Evolutionary conservation across 2,113 vertebrate genomes (phyloP), one percentile per base, ranked within the genome.

Genomic region (Siniperca knerii): DNA sequence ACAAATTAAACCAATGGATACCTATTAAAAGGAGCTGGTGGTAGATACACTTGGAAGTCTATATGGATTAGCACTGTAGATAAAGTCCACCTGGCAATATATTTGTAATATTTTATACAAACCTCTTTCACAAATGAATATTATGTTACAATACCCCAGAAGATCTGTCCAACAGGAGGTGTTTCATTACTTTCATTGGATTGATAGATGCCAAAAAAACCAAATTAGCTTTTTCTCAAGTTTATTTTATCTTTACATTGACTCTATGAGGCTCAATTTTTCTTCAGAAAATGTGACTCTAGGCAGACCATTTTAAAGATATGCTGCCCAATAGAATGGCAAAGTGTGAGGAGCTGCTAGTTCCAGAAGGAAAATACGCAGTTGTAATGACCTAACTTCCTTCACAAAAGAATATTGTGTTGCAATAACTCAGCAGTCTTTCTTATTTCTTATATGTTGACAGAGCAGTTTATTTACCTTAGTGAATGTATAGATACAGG

Each of bases 371-470:
- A 25, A 73, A 12, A 12, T 6, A 46, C 1, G 0, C 33, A 54
- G 33, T 8, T 72, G 4, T 6, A 8, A 11, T 58, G 61, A 8
- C 11, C 29, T 29, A 23, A 46, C 4, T 4, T 40, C 80, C 23
- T 48, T 75, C 64, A 75, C 71, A 68, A 75, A 60, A 68, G 61
- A 68, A 60, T 66, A n/a, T 62, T 35, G 33, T 62, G 60, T 37
- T 37, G 33, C 61, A 57, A 11, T 25, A 72, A 11, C 60, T 67
- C 33, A 68, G 11, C 23, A 35, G 11, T 25, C 65, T 25, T 16
- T 67, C 23, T 12, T 25, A 42, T 2, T 29, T 29, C 29, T 29
- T 29, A 29, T 29, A 21, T 42, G 42, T 16, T 46, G 42, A 68
- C 13, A 25, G 13, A 48, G n/a, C 42, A 48, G 66, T 48, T 48